phyloP scores from a whole-genome alignment of 2,113 vertebrate genomes.

The Ia io region DNA sequence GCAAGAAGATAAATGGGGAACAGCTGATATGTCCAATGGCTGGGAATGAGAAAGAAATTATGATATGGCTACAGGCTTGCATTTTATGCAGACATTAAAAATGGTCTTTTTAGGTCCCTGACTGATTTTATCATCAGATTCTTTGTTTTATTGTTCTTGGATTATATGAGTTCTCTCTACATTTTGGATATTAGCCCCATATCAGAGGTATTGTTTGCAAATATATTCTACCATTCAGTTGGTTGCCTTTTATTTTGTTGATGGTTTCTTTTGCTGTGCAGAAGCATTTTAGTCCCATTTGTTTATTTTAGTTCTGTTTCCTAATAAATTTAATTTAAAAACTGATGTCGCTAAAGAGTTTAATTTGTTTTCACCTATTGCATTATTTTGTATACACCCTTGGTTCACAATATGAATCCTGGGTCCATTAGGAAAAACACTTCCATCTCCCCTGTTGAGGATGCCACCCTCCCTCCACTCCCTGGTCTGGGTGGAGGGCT shows the following conservation, averaged over 20 bases:
- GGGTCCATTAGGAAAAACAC: background rate
- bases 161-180: background rate
- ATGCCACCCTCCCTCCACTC: background rate
- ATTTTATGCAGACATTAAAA: background rate
- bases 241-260: background rate
- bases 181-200: background rate
- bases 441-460: background rate
- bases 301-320: background rate
- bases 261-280: background rate
- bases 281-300: too few relatives aligned
- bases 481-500: rapidly evolving
- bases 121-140: background rate
- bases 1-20: background rate
- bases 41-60: background rate
- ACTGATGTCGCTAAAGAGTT: background rate
- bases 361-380: background rate
- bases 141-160: background rate
- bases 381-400: background rate
- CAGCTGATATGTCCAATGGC: background rate
- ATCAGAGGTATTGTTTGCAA: background rate
- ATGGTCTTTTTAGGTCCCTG: background rate
- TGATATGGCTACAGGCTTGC: background rate
- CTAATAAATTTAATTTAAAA: background rate
- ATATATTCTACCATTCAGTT: background rate
- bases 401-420: background rate